Evolutionary conservation across 2,113 vertebrate species (phyloP).

Genomic region (Albula goreensis): DNA sequence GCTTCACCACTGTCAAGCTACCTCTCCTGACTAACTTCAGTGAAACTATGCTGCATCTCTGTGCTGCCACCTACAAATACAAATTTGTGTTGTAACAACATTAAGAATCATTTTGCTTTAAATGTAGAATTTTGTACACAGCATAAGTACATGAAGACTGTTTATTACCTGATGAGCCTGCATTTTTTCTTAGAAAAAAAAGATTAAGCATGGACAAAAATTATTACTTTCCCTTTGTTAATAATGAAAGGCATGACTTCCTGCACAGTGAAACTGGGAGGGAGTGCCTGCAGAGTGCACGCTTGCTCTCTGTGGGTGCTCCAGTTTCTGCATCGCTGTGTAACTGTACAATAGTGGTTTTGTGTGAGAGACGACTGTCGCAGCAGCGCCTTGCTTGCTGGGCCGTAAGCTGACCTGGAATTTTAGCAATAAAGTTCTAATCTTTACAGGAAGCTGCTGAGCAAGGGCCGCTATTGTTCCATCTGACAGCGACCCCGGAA

Average conservation of each 20-base stretch:
- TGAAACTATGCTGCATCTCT: not conserved
- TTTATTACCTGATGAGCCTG: not conserved
- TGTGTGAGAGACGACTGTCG: conserved; percentile 58
- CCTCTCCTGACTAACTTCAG: not conserved
- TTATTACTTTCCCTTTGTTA: not conserved
- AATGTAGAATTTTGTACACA: not conserved
- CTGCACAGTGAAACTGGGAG: not conserved
- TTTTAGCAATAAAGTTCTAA: conserved; percentile 78
- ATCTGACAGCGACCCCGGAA: conserved; percentile 5
- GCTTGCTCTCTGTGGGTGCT: not conserved
- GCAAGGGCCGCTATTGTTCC: conserved; percentile 41
- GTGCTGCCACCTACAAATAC: not conserved
- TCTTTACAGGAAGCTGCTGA: conserved; percentile 68
- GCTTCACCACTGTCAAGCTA: not conserved
- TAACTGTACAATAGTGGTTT: conserved; percentile 58
- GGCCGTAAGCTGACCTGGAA: conserved; percentile 77
- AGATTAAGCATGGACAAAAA: not conserved
- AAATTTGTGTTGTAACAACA: not conserved
- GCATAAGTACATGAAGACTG: not conserved
- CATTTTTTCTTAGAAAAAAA: not conserved
- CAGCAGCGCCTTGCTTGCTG: conserved; percentile 44
- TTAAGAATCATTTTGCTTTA: not conserved
- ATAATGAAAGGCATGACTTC: not conserved
- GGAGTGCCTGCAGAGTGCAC: not conserved
- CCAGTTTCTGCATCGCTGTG: conserved; percentile 38